Evolutionary conservation across 2,113 vertebrate genomes (phyloP), one percentile per base, ranked within the genome.

Genomic region (Spizaetus ornatus): DNA sequence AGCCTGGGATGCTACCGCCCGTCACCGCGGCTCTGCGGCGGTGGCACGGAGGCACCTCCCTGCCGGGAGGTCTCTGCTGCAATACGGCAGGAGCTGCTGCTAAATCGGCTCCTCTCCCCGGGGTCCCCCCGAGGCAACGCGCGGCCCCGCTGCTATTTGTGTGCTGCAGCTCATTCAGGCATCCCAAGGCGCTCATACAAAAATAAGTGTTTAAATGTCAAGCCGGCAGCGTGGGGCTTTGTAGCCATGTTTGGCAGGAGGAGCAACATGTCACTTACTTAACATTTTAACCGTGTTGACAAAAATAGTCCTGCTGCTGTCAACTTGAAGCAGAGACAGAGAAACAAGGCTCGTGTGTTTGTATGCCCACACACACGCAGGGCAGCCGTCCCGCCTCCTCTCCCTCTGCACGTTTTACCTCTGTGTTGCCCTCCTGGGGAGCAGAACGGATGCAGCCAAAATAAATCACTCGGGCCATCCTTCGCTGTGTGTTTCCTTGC

Each of bases 171-270:
- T 96, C 58, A 1, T 16, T 40, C 78, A 2, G 70, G 74, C 70
- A 65, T 92, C 90, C 90, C 90, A 14, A 45, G 70, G 87, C 31
- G 1, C 81, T 58, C 84, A 0, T 31, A 66, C 13, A 2, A 59
- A 92, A 90, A 66, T 11, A 9, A 67, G 59, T 26, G 50, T 55
- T 96, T 81, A 88, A 88, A 90, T 86, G 90, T 69, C 93, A 88
- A 80, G 76, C 66, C 20, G 5, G 76, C 67, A 40, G 78, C 70
- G 9, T 2, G 52, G 47, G 47, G 81, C 61, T 79, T 15, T 13
- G 45, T 43, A 66, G 81, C 72, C 40, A 1, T 34, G 72, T 82
- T 78, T 31, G 65, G 73, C 78, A 59, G 86, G 82, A 95, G 59
- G 77, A 92, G 81, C 62, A 76, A 81, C 67, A 7, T 66, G 89